A percentile compares a stretch with the other conserved stretches of the same genome.
phyloP scores from a whole-genome alignment of 2,888 invertebrate genomes.

The Biston stratarius region DNA sequence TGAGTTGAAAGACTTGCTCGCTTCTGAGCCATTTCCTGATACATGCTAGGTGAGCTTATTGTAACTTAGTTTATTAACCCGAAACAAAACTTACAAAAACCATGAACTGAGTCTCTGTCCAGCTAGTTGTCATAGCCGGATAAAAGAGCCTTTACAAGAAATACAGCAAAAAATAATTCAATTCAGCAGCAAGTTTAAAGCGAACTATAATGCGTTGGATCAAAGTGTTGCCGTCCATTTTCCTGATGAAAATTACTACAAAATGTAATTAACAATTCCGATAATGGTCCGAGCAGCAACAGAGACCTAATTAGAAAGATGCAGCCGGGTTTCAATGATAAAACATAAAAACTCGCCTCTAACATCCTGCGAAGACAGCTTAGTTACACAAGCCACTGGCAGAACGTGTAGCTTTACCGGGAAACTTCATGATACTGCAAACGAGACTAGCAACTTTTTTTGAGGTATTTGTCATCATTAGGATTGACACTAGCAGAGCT shows the following conservation, averaged over 20 bases:
- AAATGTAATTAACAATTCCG: constrained; percentile 15
- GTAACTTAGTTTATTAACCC: no score
- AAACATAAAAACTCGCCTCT: constrained; percentile 23
- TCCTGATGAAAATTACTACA: constrained; percentile 8
- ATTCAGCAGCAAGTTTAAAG: no score
- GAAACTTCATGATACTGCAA: constrained; percentile 10
- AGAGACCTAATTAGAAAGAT: constrained; percentile 22
- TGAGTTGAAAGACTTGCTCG: no score
- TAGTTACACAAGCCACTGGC: constrained; percentile 4
- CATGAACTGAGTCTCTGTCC: no score
- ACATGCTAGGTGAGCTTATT: no score
- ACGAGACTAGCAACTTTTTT: neutral
- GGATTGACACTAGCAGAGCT: neutral
- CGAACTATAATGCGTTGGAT: neutral
- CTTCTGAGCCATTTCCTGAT: no score
- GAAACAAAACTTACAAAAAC: no score
- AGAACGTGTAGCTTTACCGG: constrained; percentile 13
- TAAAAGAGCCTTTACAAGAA: no score
- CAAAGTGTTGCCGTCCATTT: neutral
- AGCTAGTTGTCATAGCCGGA: no score
- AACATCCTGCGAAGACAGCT: constrained; percentile 24
- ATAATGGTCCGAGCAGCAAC: constrained; percentile 14
- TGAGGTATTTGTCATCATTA: neutral
- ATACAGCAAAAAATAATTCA: no score
- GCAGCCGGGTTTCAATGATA: constrained; percentile 27